These are phyloP conservation scores for Acanthococcus lagerstroemiae DNA, from an alignment of 2,888 invertebrate genomes.

Conservation along the genomic window DNA sequence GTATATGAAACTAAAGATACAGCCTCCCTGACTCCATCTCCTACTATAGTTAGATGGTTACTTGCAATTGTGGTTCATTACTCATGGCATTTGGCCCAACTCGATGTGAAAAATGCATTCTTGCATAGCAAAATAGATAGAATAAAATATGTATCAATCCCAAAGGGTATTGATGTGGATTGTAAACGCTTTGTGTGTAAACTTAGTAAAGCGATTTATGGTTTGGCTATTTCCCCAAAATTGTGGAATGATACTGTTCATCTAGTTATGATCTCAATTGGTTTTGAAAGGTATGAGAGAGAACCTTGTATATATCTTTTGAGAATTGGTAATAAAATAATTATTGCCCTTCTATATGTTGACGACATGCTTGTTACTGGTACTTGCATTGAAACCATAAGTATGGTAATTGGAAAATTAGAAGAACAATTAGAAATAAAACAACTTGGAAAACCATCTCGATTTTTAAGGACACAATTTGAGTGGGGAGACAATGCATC, in stretches of 20 bases:
- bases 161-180: not conserved
- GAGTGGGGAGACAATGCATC: not conserved
- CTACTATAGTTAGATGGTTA: not conserved
- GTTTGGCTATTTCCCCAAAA: not conserved
- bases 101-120: not conserved
- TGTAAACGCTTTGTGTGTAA: not conserved
- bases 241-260: not conserved
- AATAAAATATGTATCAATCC: not conserved
- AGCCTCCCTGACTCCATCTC: too few relatives aligned
- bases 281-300: not conserved
- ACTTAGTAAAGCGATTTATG: not conserved
- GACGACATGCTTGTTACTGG: not conserved
- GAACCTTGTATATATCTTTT: not conserved
- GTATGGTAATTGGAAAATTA: too few relatives aligned
- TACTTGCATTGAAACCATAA: too few relatives aligned
- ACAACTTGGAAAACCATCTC: not conserved
- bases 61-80: not conserved
- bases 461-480: not conserved
- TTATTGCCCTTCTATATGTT: not conserved
- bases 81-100: not conserved
- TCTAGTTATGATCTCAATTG: not conserved
- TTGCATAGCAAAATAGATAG: not conserved
- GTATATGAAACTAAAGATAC: not conserved
- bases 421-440: not conserved
- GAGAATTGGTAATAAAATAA: not conserved